phyloP scores from a whole-genome alignment of 2,888 invertebrate species.

The Tetranychus piercei region DNA sequence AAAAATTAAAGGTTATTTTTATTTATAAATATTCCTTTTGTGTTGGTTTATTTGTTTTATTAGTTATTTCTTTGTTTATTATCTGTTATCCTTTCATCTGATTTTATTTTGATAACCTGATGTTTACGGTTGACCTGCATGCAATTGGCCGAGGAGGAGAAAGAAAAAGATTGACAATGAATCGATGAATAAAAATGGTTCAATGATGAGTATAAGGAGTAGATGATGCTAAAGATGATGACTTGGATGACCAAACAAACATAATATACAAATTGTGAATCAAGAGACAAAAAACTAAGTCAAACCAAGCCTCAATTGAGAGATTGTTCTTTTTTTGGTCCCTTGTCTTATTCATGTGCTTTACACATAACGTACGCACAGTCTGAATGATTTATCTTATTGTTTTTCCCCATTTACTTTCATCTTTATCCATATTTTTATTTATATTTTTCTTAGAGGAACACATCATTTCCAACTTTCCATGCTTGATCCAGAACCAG shows the following conservation, averaged over 20 bases:
- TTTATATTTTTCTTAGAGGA: neutral
- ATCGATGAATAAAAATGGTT: neutral
- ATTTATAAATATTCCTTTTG: no score
- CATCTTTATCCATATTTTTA: neutral
- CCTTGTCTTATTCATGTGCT: no score
- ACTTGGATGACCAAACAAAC: neutral
- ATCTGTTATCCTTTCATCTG: neutral
- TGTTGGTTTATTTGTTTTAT: no score
- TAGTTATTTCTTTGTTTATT: no score
- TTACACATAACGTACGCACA: no score
- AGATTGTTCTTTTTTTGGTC: no score
- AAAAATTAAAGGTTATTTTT: no score
- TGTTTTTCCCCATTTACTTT: neutral
- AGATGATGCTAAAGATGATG: neutral
- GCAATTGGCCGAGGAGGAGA: neutral
- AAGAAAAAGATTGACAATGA: neutral
- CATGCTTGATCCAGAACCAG: constrained; percentile 1
- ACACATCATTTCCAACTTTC: constrained; percentile 1
- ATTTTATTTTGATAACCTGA: neutral
- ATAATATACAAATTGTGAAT: neutral
- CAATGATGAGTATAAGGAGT: neutral
- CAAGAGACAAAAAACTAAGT: neutral
- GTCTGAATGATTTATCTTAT: neutral
- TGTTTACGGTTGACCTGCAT: neutral
- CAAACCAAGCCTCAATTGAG: no score